phyloP scores from a whole-genome alignment of 2,888 invertebrate species.

The Geotrupes spiniger region DNA sequence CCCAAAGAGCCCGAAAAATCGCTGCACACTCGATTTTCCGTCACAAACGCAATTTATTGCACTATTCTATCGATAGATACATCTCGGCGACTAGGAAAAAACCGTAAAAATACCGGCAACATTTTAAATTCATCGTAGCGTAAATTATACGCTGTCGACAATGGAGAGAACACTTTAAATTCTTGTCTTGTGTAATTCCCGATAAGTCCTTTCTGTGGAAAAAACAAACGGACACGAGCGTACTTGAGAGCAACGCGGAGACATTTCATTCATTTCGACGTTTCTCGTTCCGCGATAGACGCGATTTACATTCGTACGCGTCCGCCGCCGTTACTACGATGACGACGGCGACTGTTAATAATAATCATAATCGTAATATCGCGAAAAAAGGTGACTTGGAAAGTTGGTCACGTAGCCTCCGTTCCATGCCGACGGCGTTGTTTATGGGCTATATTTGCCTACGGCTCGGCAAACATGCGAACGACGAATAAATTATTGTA shows the following conservation, averaged over 20 bases:
- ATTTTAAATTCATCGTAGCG: slow-evolving; percentile 17
- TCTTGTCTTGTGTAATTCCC: slow-evolving; percentile 17
- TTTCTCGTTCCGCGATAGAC: slow-evolving; percentile 8
- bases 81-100: neutral
- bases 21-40: neutral
- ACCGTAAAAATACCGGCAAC: slow-evolving; percentile 2
- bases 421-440: no score
- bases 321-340: no score
- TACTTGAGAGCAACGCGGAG: neutral
- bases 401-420: no score
- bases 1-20: no score
- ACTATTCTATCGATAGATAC: slow-evolving; percentile 1
- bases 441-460: no score
- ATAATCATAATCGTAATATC: no score
- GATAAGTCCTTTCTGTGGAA: slow-evolving; percentile 8
- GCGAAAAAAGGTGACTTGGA: no score
- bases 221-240: slow-evolving; percentile 7
- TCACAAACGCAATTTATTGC: slow-evolving; percentile 1
- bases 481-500: no score
- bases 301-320: neutral
- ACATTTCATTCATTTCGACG: slow-evolving; percentile 1
- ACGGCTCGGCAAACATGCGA: no score
- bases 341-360: no score
- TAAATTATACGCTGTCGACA: slow-evolving; percentile 16
- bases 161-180: slow-evolving; percentile 16